Base-by-base conservation (phyloP, 2,797 vertebrate genomes). In the Onychomys arenicola region DNA sequence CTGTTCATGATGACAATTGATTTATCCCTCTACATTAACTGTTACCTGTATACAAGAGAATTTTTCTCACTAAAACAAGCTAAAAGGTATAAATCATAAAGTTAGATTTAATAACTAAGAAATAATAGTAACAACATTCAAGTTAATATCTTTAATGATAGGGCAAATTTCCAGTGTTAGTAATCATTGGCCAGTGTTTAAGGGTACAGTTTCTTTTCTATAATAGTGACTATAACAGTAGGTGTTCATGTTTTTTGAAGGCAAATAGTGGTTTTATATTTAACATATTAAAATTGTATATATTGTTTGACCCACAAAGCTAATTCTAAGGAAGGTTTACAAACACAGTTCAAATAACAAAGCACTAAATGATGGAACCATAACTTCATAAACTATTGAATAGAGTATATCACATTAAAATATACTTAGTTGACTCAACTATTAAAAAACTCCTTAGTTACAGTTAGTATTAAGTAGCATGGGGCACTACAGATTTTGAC, bases 291-390 rank as follows among this genome's bases (percentile, higher is more conserved):
- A 85, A 23, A 17, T n/a, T 55, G 57, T 23, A 8, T 1, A 43
- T 52, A 9, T 2, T 32, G 4, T 77, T 67, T 89, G 32, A 73
- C 55, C 11, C 29, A 69, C 43, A 86, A 40, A 71, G 63, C 37
- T 91, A 16, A 0, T 46, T 78, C 55, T 90, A 90, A 95, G 0
- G 2, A 82, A 78, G 2, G 23, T 37, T 75, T 91, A 78, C 37
- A 94, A 89, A 43, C 55, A 27, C 29, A 67, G 73, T 84, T 95
- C 21, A 78, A 82, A 55, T 55, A 88, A 63, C 25, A 46, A 19
- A 63, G 32, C 43, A 1, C 2, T 13, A 16, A 29, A 65, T 4
- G 55, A 67, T 57, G 49, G 11, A 25, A 73, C 52, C 2, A 8
- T 37, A 29, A 63, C 10, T 85, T 90, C 16, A 52, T 61, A 76